A percentile compares a stretch with the other conserved stretches of the same genome.
These are phyloP conservation scores for Cotesia vestalis DNA, from an alignment of 1,140 invertebrate species.

Conservation along the genomic window DNA sequence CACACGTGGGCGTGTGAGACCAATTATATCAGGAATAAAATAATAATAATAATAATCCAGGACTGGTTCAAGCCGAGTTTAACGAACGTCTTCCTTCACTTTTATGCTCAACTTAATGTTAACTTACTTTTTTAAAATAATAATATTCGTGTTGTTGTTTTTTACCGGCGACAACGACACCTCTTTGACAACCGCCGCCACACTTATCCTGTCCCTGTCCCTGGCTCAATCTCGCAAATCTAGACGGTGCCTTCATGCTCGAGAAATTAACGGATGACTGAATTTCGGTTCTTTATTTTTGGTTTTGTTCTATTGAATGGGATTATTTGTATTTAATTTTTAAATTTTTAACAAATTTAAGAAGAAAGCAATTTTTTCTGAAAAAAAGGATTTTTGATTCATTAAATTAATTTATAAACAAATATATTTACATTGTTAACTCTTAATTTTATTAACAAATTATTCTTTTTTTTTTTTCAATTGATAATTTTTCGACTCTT, in stretches of 20 bases:
- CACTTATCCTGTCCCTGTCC: conserved; percentile 2
- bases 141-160: conserved; percentile 25
- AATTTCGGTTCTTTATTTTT: not conserved
- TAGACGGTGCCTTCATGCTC: not conserved
- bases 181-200: conserved; percentile 17
- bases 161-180: not conserved
- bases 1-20: conserved; percentile 35
- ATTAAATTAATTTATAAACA: too few relatives aligned
- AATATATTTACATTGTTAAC: too few relatives aligned
- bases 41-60: too few relatives aligned
- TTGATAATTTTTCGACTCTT: too few relatives aligned
- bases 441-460: too few relatives aligned
- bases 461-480: too few relatives aligned
- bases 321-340: too few relatives aligned
- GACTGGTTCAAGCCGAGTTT: conserved; percentile 49
- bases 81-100: conserved; percentile 40
- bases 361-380: too few relatives aligned
- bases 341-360: too few relatives aligned
- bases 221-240: not conserved
- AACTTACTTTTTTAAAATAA: too few relatives aligned
- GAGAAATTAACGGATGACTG: not conserved
- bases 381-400: too few relatives aligned
- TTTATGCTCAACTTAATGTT: not conserved
- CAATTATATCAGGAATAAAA: conserved; percentile 37
- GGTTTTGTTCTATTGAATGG: too few relatives aligned